Percentiles rank a stretch among this genome's conserved stretches.
These are phyloP conservation scores for Narcine bancroftii DNA, from an alignment of 2,113 vertebrate species.

Conservation along the genomic window DNA sequence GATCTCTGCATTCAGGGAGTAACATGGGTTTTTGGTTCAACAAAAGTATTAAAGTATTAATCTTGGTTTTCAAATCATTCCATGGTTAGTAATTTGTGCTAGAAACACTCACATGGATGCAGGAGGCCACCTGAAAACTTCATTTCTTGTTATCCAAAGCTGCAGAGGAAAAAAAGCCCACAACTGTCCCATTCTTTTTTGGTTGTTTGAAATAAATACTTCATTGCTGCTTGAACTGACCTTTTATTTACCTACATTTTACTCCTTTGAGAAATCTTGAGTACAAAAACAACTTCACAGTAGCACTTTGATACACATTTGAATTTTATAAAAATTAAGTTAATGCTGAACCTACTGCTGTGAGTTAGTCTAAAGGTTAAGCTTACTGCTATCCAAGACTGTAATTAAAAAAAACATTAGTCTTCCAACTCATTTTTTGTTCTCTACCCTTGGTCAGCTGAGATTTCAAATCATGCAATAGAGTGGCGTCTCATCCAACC, in stretches of 20 bases:
- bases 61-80: no score
- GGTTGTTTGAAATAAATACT: background rate
- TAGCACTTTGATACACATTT: slow-evolving; percentile 27
- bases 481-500: background rate
- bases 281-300: slow-evolving; percentile 37
- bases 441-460: background rate
- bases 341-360: slow-evolving; percentile 33
- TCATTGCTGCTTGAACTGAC: background rate
- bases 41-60: no score
- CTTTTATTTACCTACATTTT: slow-evolving; percentile 23
- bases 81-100: background rate
- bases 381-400: slow-evolving; percentile 26
- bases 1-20: no score
- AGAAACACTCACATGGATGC: background rate
- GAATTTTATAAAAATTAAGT: slow-evolving; percentile 36
- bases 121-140: background rate
- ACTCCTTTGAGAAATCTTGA: slow-evolving; percentile 21
- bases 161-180: background rate
- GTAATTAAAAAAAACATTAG: slow-evolving; percentile 30
- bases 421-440: background rate
- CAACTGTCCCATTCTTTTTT: background rate
- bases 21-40: no score
- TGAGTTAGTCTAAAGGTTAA: slow-evolving; percentile 31
- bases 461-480: background rate
- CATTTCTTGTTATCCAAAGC: background rate